A percentile compares a stretch with the other conserved stretches of the same genome.
These are phyloP conservation scores for Turdus rufiventris DNA, from an alignment of 2,113 vertebrate genomes.

Conservation along the genomic window DNA sequence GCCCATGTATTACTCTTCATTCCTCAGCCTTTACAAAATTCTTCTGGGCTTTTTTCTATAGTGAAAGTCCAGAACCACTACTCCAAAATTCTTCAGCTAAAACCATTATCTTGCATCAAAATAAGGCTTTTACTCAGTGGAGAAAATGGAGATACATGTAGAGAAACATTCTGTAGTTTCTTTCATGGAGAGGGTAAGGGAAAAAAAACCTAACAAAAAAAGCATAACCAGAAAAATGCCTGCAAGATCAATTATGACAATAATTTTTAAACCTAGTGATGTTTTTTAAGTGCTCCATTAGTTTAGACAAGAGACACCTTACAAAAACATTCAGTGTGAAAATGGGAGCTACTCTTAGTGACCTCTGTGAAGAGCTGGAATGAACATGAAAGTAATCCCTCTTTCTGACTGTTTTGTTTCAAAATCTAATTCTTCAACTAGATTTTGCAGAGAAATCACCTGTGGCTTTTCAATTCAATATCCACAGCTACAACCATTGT, in stretches of 20 bases:
- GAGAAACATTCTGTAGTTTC: neutral
- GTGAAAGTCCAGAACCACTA: neutral
- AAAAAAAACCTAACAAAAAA: neutral
- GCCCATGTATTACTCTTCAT: neutral
- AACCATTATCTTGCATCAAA: neutral
- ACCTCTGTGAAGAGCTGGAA: neutral
- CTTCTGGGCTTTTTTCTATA: neutral
- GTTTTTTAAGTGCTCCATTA: neutral
- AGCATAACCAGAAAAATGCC: neutral
- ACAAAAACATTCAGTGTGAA: neutral
- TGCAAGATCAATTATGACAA: neutral
- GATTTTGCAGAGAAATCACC: neutral
- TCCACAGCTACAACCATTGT: neutral
- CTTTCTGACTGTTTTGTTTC: neutral
- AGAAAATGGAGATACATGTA: neutral
- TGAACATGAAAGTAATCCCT: neutral
- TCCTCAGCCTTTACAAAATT: neutral
- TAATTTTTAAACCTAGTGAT: neutral
- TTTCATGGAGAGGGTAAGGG: neutral
- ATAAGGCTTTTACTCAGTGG: neutral
- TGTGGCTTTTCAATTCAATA: neutral
- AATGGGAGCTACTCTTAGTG: neutral
- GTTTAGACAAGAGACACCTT: neutral
- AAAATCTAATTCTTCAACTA: neutral
- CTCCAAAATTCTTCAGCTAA: neutral